These are phyloP conservation scores for Drosophila carrolli DNA, from an alignment of 1,140 invertebrate genomes.

Conservation along the genomic window DNA sequence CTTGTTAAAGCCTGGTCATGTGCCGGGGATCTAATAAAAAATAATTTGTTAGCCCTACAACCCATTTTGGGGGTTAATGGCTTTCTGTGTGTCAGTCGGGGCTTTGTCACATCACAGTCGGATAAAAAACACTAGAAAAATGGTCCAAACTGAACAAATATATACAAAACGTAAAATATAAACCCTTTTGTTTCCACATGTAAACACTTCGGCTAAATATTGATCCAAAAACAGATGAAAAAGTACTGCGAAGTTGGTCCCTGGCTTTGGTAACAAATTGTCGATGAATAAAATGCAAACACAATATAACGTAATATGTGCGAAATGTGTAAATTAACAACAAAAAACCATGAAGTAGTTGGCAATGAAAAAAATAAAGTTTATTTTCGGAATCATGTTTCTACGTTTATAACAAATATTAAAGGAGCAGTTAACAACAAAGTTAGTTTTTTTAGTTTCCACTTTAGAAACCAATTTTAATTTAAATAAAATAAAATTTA, in stretches of 20 bases:
- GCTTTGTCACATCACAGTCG: conserved; percentile 53
- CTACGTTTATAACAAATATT: too few species aligned
- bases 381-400: background rate
- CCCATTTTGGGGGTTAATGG: conserved; percentile 23
- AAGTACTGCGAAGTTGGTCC: conserved; percentile 12
- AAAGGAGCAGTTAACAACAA: too few species aligned
- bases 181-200: conserved; percentile 33
- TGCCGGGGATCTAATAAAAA: conserved; percentile 40
- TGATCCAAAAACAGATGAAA: conserved; percentile 17
- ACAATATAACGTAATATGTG: conserved; percentile 33
- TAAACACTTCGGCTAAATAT: conserved; percentile 48
- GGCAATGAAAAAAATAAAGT: conserved; percentile 10
- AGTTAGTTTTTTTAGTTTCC: too few species aligned
- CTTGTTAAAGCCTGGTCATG: conserved; percentile 37
- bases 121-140: conserved; percentile 14
- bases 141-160: conserved; percentile 18
- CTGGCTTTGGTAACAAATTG: conserved; percentile 10
- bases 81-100: conserved; percentile 49
- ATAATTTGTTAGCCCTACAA: conserved; percentile 17
- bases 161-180: conserved; percentile 5
- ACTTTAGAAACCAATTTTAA: too few species aligned
- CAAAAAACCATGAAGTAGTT: conserved; percentile 6
- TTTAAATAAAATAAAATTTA: too few species aligned
- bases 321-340: conserved; percentile 54
- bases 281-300: conserved; percentile 31